A percentile compares a stretch with the other conserved stretches of the same genome.
phyloP scores from a whole-genome alignment of 2,888 invertebrate species.

The Podabrus alpinus region DNA sequence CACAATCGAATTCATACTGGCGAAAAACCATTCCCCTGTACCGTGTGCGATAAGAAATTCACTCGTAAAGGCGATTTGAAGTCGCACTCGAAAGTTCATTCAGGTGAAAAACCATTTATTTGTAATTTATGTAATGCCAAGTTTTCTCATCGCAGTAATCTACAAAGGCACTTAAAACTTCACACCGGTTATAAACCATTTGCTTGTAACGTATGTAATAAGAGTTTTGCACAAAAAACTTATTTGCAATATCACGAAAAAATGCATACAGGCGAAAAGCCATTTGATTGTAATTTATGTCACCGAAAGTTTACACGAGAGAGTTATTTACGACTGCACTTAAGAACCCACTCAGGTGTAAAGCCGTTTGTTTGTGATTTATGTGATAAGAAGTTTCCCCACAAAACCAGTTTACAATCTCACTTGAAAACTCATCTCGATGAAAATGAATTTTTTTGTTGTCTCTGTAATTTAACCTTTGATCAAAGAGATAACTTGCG shows the following conservation, averaged over 20 bases:
- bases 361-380: background rate
- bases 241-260: background rate
- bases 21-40: background rate
- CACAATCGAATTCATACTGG: background rate
- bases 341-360: background rate
- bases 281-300: background rate
- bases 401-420: background rate
- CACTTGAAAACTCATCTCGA: background rate
- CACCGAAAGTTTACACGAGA: background rate
- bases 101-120: background rate
- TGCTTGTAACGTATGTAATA: background rate
- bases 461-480: background rate
- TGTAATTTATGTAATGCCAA: background rate
- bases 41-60: background rate
- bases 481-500: background rate
- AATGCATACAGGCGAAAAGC: background rate
- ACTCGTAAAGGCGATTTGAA: background rate
- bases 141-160: background rate
- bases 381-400: background rate
- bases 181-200: background rate
- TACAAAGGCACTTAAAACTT: background rate
- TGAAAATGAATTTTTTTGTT: background rate
- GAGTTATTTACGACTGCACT: background rate
- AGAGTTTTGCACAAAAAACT: background rate
- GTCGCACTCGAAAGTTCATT: background rate